Evolutionary conservation across 2,888 invertebrate species (phyloP).

Genomic region (Lepidochrysops patricia): DNA sequence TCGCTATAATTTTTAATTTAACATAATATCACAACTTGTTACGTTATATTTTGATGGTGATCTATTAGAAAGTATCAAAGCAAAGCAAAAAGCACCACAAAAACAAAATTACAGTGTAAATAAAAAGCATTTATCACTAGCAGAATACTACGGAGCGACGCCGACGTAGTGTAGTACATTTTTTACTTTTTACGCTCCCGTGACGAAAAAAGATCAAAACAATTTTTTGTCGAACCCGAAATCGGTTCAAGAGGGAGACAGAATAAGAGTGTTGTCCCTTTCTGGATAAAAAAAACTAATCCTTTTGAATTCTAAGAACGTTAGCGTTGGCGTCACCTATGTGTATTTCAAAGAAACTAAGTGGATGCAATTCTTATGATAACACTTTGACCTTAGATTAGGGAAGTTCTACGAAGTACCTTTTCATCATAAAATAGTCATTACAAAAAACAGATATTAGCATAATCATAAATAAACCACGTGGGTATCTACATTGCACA

Average conservation of each 20-base stretch:
- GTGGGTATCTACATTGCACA: no score
- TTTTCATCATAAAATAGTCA: background rate
- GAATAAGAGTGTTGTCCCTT: slow-evolving; percentile 17
- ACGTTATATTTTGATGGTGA: background rate
- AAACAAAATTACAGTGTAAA: slow-evolving; percentile 49
- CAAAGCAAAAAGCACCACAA: slow-evolving; percentile 26
- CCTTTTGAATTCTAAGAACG: slow-evolving; percentile 48
- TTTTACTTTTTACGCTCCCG: slow-evolving; percentile 48
- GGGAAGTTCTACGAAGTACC: background rate
- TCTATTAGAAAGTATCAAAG: background rate
- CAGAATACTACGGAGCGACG: slow-evolving; percentile 35
- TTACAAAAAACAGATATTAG: no score
- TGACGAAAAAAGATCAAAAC: slow-evolving; percentile 62
- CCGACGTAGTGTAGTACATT: slow-evolving; percentile 53
- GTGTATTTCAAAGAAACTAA: slow-evolving; percentile 24
- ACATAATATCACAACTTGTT: no score
- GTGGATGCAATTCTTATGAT: slow-evolving; percentile 5
- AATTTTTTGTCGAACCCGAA: slow-evolving; percentile 55
- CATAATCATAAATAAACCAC: background rate
- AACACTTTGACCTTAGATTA: background rate
- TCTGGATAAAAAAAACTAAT: slow-evolving; percentile 9
- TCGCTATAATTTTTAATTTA: no score
- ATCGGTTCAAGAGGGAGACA: slow-evolving; percentile 61
- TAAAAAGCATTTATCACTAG: slow-evolving; percentile 33
- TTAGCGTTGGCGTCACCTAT: slow-evolving; percentile 26